These are phyloP conservation scores for Drosophila nannoptera DNA, from an alignment of 1,140 invertebrate species.

Conservation along the genomic window DNA sequence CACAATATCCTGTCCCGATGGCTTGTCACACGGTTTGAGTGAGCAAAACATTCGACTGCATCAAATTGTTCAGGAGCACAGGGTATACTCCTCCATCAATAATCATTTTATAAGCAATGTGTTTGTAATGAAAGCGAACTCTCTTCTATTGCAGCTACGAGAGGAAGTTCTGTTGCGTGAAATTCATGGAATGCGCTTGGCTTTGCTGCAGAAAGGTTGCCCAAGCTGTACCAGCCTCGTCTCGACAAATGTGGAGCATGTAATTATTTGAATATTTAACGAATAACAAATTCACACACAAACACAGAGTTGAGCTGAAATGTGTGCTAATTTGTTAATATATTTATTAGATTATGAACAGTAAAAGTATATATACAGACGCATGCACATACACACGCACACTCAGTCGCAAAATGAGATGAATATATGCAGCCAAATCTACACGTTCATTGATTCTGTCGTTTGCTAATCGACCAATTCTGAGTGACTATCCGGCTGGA, in stretches of 20 bases:
- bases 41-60: constrained; percentile 88
- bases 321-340: constrained; percentile 23
- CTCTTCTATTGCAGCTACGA: constrained; percentile 80
- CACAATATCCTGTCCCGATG: constrained; percentile 83
- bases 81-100: constrained; percentile 80
- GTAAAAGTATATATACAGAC: not conserved
- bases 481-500: constrained; percentile 34
- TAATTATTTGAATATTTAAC: constrained; percentile 49
- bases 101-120: not conserved
- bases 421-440: constrained; percentile 40
- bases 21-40: constrained; percentile 87
- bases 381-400: too few relatives aligned
- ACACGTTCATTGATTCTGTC: not conserved
- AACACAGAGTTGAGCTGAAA: not conserved
- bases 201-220: constrained; percentile 86
- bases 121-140: not conserved
- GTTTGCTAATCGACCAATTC: not conserved
- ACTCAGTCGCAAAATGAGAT: constrained; percentile 23
- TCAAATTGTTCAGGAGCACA: constrained; percentile 89
- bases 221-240: constrained; percentile 79
- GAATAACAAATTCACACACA: constrained; percentile 4
- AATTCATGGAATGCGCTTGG: constrained; percentile 85
- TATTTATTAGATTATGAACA: not conserved
- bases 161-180: constrained; percentile 86
- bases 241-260: constrained; percentile 73